Evolutionary conservation across 2,888 invertebrate species (phyloP).

Genomic region (Plagodis dolabraria): DNA sequence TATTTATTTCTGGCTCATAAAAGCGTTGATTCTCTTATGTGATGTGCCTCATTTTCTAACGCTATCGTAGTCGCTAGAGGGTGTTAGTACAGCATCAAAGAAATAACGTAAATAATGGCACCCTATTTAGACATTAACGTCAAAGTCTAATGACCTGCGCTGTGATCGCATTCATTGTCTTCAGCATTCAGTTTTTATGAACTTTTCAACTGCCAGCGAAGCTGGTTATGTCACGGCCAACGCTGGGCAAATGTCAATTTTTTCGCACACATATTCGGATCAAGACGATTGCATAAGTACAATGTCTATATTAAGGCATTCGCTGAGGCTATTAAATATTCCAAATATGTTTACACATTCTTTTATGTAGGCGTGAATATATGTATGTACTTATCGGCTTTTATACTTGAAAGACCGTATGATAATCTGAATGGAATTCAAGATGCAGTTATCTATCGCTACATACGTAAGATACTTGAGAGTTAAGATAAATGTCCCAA

Average conservation of each 20-base stretch:
- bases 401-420: slow-evolving; percentile 2
- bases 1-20: too few species aligned
- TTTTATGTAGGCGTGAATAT: slow-evolving; percentile 11
- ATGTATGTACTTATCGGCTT: background rate
- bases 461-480: slow-evolving; percentile 34
- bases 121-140: background rate
- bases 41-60: too few species aligned
- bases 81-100: background rate
- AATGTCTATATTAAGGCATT: slow-evolving; percentile 35
- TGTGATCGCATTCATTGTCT: background rate
- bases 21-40: too few species aligned
- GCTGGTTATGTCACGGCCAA: slow-evolving; percentile 36
- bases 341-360: slow-evolving; percentile 8
- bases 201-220: slow-evolving; percentile 14
- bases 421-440: slow-evolving; percentile 29
- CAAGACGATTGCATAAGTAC: slow-evolving; percentile 36
- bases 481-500: slow-evolving; percentile 40
- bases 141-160: background rate
- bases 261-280: slow-evolving; percentile 35
- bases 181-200: background rate
- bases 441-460: slow-evolving; percentile 33
- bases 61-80: too few species aligned
- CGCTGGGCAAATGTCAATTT: slow-evolving; percentile 33
- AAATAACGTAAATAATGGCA: background rate
- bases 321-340: slow-evolving; percentile 32